A percentile compares a stretch with the other conserved stretches of the same genome.
Conservation (phyloP, 2,888 invertebrate genomes). For the Lasioglossum calceatum region DNA sequence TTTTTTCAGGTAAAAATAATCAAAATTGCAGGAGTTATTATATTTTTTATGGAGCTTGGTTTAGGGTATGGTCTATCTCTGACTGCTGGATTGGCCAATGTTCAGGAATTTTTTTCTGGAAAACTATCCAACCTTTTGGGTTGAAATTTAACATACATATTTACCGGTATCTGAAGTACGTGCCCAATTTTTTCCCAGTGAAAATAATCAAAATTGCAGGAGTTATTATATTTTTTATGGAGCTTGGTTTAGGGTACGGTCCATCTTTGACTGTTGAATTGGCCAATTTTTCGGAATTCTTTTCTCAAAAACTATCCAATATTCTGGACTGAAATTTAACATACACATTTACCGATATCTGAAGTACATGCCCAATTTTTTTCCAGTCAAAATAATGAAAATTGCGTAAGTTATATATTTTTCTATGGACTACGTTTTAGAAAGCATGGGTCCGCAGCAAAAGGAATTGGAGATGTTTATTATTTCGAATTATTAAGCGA, state of each 20-base stretch:
- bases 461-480: no score
- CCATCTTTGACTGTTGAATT: no score
- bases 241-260: no score
- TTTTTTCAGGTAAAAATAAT: background rate
- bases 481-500: no score
- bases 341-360: background rate
- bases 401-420: background rate
- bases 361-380: background rate
- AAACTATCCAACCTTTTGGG: background rate
- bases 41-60: background rate
- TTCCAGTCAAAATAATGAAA: background rate
- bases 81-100: background rate
- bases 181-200: background rate
- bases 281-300: background rate
- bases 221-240: background rate
- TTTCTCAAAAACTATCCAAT: rapidly evolving
- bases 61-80: background rate
- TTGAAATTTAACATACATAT: background rate
- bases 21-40: background rate
- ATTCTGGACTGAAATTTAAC: rapidly evolving
- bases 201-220: background rate
- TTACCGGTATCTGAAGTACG: background rate
- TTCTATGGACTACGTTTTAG: no score
- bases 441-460: no score
- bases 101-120: background rate